Percentiles rank a stretch among this genome's conserved stretches.
These are phyloP conservation scores for Nemapogon koenigi DNA, from an alignment of 2,888 invertebrate species.

Conservation along the genomic window DNA sequence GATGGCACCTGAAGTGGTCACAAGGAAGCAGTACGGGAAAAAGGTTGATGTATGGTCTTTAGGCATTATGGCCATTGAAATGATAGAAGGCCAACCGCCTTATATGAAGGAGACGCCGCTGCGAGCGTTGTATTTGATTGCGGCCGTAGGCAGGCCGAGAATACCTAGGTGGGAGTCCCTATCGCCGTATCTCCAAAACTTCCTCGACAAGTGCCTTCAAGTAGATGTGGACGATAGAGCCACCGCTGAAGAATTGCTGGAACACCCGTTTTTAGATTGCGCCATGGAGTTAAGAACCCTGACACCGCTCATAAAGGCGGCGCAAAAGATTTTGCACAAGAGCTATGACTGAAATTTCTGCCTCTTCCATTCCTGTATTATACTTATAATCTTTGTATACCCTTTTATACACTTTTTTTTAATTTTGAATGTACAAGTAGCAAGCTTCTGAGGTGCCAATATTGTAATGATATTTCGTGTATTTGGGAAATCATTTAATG, in stretches of 20 bases:
- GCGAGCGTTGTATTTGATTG: constrained; percentile 91
- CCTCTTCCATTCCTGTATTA: background rate
- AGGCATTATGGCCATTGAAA: constrained; percentile 97
- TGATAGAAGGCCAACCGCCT: constrained; percentile 95
- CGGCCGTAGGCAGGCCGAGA: constrained; percentile 92
- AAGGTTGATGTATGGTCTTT: constrained; percentile 95
- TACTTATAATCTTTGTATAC: constrained; percentile 27
- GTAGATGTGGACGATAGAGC: constrained; percentile 82
- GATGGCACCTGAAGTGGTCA: constrained; percentile 98
- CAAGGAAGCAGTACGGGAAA: constrained; percentile 91
- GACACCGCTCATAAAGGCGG: constrained; percentile 89
- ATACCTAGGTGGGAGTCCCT: constrained; percentile 84
- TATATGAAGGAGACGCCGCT: constrained; percentile 95
- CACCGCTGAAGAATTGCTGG: constrained; percentile 77
- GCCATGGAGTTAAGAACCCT: constrained; percentile 83
- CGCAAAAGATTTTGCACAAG: constrained; percentile 83
- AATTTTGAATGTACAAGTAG: background rate
- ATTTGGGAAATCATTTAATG: background rate
- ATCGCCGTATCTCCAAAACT: constrained; percentile 79
- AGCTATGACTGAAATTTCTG: constrained; percentile 36
- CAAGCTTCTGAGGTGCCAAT: constrained; percentile 7
- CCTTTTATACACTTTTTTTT: constrained; percentile 17
- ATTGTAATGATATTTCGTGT: background rate
- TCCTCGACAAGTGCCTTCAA: constrained; percentile 87
- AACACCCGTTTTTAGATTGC: constrained; percentile 79